phyloP scores from a whole-genome alignment of 2,113 vertebrate genomes.

The Catharus bicknelli region DNA sequence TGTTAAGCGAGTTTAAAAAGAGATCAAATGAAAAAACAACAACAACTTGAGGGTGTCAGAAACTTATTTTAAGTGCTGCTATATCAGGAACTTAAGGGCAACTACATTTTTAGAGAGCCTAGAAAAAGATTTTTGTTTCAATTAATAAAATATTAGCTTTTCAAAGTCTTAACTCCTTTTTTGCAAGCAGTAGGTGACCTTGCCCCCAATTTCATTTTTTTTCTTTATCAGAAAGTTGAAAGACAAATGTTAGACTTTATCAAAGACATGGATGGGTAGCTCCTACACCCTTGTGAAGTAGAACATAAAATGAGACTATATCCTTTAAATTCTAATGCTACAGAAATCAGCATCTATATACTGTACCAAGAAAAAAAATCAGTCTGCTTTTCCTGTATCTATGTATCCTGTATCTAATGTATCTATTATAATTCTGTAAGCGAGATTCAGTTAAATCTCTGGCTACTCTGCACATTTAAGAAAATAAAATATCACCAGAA shows the following conservation, averaged over 20 bases:
- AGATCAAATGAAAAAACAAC: neutral
- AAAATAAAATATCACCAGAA: neutral
- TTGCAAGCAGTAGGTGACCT: neutral
- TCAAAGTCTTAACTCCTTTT: neutral
- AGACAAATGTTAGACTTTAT: neutral
- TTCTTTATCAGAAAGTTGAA: neutral
- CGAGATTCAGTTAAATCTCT: neutral
- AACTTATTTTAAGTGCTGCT: neutral
- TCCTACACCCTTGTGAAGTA: neutral
- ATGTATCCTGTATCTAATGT: no score
- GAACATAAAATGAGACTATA: neutral
- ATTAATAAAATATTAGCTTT: slow-evolving; percentile 12
- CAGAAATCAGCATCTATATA: neutral
- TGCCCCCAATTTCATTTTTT: neutral
- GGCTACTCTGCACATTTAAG: neutral
- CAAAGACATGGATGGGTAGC: neutral
- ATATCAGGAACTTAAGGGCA: neutral
- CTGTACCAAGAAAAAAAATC: neutral
- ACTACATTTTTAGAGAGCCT: neutral
- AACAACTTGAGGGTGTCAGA: neutral
- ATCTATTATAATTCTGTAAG: neutral
- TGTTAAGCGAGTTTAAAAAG: neutral
- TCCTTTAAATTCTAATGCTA: neutral
- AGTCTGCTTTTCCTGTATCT: neutral
- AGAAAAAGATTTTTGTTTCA: neutral